Percentiles rank a stretch among this genome's conserved stretches.
phyloP scores from a whole-genome alignment of 2,797 vertebrate genomes.

The Tapera naevia region DNA sequence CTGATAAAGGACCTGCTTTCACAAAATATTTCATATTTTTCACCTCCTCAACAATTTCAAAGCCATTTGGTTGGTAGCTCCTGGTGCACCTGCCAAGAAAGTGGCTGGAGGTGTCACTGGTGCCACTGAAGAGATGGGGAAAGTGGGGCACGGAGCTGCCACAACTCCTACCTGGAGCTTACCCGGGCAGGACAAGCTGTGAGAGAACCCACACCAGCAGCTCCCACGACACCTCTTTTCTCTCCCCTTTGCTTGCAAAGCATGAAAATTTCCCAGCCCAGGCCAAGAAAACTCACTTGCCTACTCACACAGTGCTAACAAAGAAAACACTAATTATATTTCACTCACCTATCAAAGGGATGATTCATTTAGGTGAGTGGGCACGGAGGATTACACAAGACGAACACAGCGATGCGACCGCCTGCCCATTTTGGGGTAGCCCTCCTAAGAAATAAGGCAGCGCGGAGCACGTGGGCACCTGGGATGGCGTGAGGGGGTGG shows the following conservation, averaged over 20 bases:
- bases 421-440: not conserved
- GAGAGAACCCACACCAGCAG: not conserved
- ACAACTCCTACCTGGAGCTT: not conserved
- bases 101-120: not conserved
- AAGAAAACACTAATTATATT: conserved; percentile 64
- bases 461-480: not conserved
- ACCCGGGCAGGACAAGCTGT: not conserved
- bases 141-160: not conserved
- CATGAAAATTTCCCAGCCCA: not conserved
- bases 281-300: conserved; percentile 58
- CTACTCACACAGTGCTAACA: conserved; percentile 53
- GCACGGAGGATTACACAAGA: conserved; percentile 52
- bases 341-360: conserved; percentile 58
- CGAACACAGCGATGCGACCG: not conserved
- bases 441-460: not conserved
- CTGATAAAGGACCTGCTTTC: not conserved
- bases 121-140: not conserved
- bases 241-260: not conserved
- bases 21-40: not conserved
- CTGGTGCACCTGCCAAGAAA: not conserved
- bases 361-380: conserved; percentile 60
- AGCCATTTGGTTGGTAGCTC: not conserved
- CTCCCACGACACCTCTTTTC: not conserved
- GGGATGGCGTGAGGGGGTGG: not conserved
- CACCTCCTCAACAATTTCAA: not conserved